Conservation (phyloP, 1,140 invertebrate species). For the Papilio aristodemus region DNA sequence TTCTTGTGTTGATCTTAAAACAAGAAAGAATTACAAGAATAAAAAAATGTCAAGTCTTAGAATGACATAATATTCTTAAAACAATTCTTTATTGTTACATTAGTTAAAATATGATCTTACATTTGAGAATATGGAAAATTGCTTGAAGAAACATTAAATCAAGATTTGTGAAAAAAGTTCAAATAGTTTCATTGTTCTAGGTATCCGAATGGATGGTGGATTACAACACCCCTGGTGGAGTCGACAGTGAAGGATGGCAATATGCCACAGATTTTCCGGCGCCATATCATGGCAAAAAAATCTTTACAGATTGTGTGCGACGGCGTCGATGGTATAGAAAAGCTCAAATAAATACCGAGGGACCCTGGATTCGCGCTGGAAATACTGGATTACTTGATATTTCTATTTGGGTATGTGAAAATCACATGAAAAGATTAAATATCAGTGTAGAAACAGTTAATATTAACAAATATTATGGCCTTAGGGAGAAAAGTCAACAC, state of each 20-base stretch:
- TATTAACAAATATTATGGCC: too few relatives aligned
- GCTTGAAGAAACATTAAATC: too few relatives aligned
- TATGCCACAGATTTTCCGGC: slow-evolving; percentile 95
- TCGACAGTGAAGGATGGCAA: slow-evolving; percentile 95
- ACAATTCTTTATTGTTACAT: too few relatives aligned
- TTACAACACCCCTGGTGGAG: slow-evolving; percentile 92
- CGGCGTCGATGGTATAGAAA: slow-evolving; percentile 91
- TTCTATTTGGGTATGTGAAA: slow-evolving; percentile 13
- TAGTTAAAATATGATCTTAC: too few relatives aligned
- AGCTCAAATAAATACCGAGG: slow-evolving; percentile 89
- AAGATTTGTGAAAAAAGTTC: too few relatives aligned
- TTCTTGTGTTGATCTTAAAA: too few relatives aligned
- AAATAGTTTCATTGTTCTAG: slow-evolving; percentile 65
- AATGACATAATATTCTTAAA: too few relatives aligned
- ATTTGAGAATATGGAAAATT: slow-evolving; percentile 32
- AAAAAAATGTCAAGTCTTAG: too few relatives aligned
- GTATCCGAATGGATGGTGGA: slow-evolving; percentile 94
- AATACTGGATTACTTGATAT: slow-evolving; percentile 83
- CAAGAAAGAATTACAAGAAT: too few relatives aligned
- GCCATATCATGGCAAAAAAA: slow-evolving; percentile 90
- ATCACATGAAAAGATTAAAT: background rate
- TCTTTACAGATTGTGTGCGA: slow-evolving; percentile 93
- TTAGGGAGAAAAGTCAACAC: background rate
- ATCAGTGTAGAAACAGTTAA: too few relatives aligned
- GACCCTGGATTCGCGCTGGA: slow-evolving; percentile 93